Conservation (phyloP, 1,140 invertebrate species). For the Sycophaga agraensis region DNA sequence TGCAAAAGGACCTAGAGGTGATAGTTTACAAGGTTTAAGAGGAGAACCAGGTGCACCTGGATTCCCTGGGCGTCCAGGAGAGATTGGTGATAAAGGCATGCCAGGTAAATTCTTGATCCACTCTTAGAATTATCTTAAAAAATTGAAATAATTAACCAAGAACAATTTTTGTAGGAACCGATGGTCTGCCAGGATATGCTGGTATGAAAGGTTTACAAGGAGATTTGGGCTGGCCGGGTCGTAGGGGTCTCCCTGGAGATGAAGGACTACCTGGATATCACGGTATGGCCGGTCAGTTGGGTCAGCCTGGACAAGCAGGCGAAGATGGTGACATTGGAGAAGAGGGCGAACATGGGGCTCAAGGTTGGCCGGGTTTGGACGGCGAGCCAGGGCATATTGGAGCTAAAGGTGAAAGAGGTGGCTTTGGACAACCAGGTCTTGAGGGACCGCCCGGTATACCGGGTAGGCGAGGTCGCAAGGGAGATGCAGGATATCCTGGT, state of each 20-base stretch:
- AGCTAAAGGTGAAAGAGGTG: conserved; percentile 62
- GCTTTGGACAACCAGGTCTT: conserved; percentile 55
- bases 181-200: conserved; percentile 27
- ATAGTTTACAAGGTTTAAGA: conserved; percentile 52
- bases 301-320: conserved; percentile 62
- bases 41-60: conserved; percentile 56
- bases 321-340: conserved; percentile 58
- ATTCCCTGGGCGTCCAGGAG: conserved; percentile 53
- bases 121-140: neutral
- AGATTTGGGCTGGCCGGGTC: conserved; percentile 5
- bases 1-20: conserved; percentile 49
- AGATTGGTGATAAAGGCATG: conserved; percentile 49
- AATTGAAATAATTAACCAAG: neutral
- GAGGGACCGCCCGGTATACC: conserved; percentile 53
- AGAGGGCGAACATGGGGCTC: conserved; percentile 57
- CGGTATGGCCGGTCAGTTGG: conserved; percentile 57
- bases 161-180: conserved; percentile 27
- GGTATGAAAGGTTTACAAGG: conserved; percentile 22
- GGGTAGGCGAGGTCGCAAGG: conserved; percentile 54
- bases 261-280: conserved; percentile 48
- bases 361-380: conserved; percentile 52
- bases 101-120: neutral
- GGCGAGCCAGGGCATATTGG: conserved; percentile 62
- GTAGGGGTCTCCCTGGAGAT: conserved; percentile 30
- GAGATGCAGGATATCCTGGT: conserved; percentile 52